Conservation (phyloP, 2,888 invertebrate genomes). For the Chloroclystis v-ata region DNA sequence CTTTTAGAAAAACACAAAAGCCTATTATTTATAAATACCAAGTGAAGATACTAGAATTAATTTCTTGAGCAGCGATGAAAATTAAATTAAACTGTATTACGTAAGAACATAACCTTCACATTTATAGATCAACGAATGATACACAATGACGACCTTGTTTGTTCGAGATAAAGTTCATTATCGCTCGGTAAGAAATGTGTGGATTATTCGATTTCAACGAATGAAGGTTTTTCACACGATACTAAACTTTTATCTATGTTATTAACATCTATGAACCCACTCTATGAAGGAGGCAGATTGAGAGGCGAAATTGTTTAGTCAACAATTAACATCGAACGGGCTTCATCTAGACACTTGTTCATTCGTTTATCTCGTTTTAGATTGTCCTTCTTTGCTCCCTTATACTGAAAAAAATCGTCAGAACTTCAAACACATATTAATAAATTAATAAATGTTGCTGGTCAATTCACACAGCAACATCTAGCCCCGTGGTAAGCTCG, state of each 20-base stretch:
- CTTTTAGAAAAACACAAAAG: too few species aligned
- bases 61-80: conserved; percentile 47
- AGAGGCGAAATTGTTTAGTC: too few species aligned
- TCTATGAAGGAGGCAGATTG: neutral
- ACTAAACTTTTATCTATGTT: conserved; percentile 1
- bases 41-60: conserved; percentile 2
- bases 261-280: neutral
- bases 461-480: too few species aligned
- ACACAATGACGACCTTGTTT: neutral
- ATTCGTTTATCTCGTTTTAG: too few species aligned
- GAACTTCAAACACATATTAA: too few species aligned
- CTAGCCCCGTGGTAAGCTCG: too few species aligned
- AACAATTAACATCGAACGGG: too few species aligned
- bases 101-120: conserved; percentile 17
- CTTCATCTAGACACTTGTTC: too few species aligned
- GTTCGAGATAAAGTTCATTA: conserved; percentile 6
- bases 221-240: conserved; percentile 19
- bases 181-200: conserved; percentile 3
- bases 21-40: too few species aligned
- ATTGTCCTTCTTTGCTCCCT: too few species aligned
- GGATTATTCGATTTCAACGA: conserved; percentile 11
- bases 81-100: conserved; percentile 34
- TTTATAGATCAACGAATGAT: conserved; percentile 5
- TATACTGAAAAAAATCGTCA: too few species aligned
- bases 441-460: too few species aligned